These are phyloP conservation scores for Bolinopsis microptera DNA, from an alignment of 37 sponge, comb jelly and placozoan species.

Conservation along the genomic window DNA sequence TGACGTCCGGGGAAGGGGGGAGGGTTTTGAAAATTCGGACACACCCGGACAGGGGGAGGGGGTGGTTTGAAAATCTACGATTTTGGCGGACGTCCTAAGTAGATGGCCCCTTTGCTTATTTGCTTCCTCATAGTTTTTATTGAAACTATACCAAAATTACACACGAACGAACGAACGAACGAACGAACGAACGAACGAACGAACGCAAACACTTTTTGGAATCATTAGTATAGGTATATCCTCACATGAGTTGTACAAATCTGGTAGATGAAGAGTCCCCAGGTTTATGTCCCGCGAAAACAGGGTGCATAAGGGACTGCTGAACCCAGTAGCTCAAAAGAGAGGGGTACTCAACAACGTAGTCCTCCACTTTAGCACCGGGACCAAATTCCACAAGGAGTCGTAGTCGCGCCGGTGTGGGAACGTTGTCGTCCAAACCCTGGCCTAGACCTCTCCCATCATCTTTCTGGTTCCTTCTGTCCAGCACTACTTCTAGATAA, in stretches of 20 bases:
- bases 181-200: too few relatives aligned
- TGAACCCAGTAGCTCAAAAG: neutral
- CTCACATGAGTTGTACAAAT: neutral
- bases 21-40: too few relatives aligned
- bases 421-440: conserved; percentile 79
- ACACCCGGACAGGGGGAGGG: too few relatives aligned
- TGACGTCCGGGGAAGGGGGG: too few relatives aligned
- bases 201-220: too few relatives aligned
- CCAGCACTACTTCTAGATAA: conserved; percentile 86
- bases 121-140: too few relatives aligned
- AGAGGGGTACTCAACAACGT: neutral
- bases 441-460: conserved; percentile 86
- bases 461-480: conserved; percentile 79
- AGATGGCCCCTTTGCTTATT: too few relatives aligned
- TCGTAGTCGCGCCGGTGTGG: conserved; percentile 70
- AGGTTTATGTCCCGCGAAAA: neutral
- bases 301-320: neutral
- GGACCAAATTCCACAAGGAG: conserved; percentile 72
- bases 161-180: too few relatives aligned
- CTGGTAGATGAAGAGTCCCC: neutral
- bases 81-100: too few relatives aligned
- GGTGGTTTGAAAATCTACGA: too few relatives aligned
- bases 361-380: neutral
- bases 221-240: too few relatives aligned
- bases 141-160: too few relatives aligned